Percentiles rank a stretch among this genome's conserved stretches.
These are phyloP conservation scores for Daphoenositta chrysoptera DNA, from an alignment of 2,113 vertebrate species.

Conservation along the genomic window DNA sequence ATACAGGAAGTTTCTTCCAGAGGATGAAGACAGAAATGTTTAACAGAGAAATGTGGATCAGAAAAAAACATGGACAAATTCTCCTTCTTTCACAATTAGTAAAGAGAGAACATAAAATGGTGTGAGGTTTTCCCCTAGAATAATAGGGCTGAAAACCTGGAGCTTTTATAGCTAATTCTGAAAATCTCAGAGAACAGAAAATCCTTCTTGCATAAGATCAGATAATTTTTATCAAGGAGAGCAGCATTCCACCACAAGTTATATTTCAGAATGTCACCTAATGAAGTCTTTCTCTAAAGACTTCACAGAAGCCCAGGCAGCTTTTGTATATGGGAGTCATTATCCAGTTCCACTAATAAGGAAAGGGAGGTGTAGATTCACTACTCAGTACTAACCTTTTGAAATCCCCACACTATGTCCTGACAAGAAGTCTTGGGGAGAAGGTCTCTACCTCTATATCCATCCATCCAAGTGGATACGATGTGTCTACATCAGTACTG, in stretches of 20 bases:
- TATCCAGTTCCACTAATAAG: neutral
- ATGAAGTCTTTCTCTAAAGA: neutral
- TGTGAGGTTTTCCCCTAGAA: neutral
- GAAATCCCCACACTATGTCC: neutral
- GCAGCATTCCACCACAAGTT: neutral
- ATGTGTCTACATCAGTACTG: neutral
- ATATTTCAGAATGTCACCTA: neutral
- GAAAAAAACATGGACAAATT: neutral
- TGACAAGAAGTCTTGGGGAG: neutral
- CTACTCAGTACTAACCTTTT: neutral
- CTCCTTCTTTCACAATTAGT: neutral
- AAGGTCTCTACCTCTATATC: neutral
- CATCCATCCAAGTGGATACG: neutral
- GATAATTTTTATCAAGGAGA: neutral
- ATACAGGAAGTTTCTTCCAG: neutral
- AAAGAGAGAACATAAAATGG: neutral
- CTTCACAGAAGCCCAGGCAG: neutral
- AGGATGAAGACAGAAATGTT: neutral
- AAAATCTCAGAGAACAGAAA: neutral
- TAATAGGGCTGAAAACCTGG: neutral
- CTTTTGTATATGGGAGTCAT: neutral
- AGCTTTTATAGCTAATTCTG: neutral
- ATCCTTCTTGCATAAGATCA: neutral
- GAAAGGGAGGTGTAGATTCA: neutral
- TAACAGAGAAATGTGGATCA: neutral